Conservation (phyloP, 1,140 invertebrate genomes). For the Drosophila sp. region DNA sequence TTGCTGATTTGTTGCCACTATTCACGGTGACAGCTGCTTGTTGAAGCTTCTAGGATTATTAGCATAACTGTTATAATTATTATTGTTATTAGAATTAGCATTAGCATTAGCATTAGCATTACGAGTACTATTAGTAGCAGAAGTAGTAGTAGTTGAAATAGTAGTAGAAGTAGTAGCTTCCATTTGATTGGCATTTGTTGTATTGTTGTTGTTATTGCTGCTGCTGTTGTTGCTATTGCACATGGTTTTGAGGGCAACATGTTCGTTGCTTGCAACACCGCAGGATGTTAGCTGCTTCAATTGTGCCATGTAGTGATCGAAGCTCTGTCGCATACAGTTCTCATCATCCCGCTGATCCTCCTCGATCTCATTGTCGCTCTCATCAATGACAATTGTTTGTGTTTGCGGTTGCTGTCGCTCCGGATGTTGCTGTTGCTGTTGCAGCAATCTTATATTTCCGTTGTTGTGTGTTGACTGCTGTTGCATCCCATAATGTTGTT, state of each 20-base stretch:
- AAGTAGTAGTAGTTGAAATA: conserved; percentile 52
- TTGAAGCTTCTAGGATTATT: conserved; percentile 62
- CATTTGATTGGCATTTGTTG: conserved; percentile 76
- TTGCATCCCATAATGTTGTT: conserved; percentile 38
- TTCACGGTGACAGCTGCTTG: conserved; percentile 48
- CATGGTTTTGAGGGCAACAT: conserved; percentile 51
- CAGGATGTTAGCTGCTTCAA: conserved; percentile 63
- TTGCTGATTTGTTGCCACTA: conserved; percentile 30
- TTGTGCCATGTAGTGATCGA: conserved; percentile 73
- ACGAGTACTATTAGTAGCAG: conserved; percentile 54
- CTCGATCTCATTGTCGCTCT: conserved; percentile 67
- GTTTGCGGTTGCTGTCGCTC: conserved; percentile 21
- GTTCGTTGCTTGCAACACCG: conserved; percentile 11
- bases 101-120: conserved; percentile 34
- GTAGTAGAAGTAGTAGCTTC: conserved; percentile 74
- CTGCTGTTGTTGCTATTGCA: conserved; percentile 68
- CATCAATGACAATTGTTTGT: conserved; percentile 74
- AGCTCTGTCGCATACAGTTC: conserved; percentile 58
- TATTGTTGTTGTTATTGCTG: conserved; percentile 52
- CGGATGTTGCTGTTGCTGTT: conserved; percentile 55
- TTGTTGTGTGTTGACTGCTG: conserved; percentile 57
- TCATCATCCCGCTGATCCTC: conserved; percentile 29
- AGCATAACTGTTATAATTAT: conserved; percentile 43
- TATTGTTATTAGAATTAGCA: conserved; percentile 33
- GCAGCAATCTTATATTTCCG: conserved; percentile 54